These are phyloP conservation scores for Erebia epiphron DNA, from an alignment of 2,888 invertebrate species.

Conservation along the genomic window DNA sequence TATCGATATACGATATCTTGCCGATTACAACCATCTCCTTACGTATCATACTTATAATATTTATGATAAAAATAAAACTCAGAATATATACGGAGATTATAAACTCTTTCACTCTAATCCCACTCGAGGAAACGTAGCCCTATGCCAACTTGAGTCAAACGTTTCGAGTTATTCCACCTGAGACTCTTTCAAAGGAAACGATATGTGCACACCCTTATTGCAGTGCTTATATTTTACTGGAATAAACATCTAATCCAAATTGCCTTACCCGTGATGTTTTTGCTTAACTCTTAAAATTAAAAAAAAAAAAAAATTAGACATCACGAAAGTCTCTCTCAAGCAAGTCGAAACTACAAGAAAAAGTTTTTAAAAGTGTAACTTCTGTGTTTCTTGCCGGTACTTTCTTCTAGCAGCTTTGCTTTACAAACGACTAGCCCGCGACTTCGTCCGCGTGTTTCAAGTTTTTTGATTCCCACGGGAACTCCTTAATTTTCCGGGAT, in stretches of 20 bases:
- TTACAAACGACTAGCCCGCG: too few relatives aligned
- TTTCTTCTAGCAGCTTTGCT: too few relatives aligned
- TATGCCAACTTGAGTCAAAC: constrained; percentile 49
- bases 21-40: too few relatives aligned
- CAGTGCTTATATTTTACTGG: constrained; percentile 43
- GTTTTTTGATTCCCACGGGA: too few relatives aligned
- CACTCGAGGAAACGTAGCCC: constrained; percentile 53
- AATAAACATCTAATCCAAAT: constrained; percentile 38
- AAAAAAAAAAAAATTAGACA: neutral
- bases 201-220: constrained; percentile 61
- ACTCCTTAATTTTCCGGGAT: too few relatives aligned
- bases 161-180: constrained; percentile 65
- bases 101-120: constrained; percentile 62
- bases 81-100: constrained; percentile 42
- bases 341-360: neutral
- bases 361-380: neutral
- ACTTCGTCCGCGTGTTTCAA: too few relatives aligned
- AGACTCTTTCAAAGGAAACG: constrained; percentile 66
- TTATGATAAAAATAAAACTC: neutral
- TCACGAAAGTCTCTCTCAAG: neutral
- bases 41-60: too few relatives aligned
- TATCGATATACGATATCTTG: too few relatives aligned
- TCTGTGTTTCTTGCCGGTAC: too few relatives aligned
- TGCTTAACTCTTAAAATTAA: neutral
- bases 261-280: neutral